Conservation (phyloP, 2,888 invertebrate genomes). For the Fragum sueziense region DNA sequence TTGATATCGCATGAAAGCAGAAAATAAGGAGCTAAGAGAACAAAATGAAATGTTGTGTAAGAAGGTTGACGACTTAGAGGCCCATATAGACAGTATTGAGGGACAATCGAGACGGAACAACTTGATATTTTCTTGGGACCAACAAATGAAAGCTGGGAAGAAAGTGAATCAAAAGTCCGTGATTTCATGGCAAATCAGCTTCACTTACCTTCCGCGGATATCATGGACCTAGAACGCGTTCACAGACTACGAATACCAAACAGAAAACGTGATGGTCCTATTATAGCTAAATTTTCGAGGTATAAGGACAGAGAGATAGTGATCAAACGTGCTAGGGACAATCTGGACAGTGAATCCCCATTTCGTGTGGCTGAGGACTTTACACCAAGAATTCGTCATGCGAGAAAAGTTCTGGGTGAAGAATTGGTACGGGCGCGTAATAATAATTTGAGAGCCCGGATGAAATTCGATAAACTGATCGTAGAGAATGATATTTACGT, state of each 20-base stretch:
- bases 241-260: slow-evolving; percentile 23
- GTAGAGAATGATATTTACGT: slow-evolving; percentile 20
- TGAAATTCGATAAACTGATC: slow-evolving; percentile 31
- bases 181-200: slow-evolving; percentile 19
- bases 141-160: not conserved
- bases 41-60: not conserved
- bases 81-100: not conserved
- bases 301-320: slow-evolving; percentile 26
- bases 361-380: slow-evolving; percentile 27
- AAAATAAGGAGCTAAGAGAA: not conserved
- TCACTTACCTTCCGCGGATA: slow-evolving; percentile 3
- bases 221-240: slow-evolving; percentile 30
- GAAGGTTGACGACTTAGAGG: not conserved
- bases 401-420: slow-evolving; percentile 6
- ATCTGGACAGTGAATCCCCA: not conserved
- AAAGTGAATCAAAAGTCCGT: not conserved
- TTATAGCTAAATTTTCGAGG: slow-evolving; percentile 34
- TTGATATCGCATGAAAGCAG: not conserved
- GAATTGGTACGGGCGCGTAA: slow-evolving; percentile 15
- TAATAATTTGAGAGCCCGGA: slow-evolving; percentile 3
- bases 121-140: not conserved
- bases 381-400: not conserved
- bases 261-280: slow-evolving; percentile 23
- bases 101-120: not conserved
- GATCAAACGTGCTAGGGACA: slow-evolving; percentile 12